phyloP scores from a whole-genome alignment of 2,113 vertebrate species.

The Anser brachyrhynchus region DNA sequence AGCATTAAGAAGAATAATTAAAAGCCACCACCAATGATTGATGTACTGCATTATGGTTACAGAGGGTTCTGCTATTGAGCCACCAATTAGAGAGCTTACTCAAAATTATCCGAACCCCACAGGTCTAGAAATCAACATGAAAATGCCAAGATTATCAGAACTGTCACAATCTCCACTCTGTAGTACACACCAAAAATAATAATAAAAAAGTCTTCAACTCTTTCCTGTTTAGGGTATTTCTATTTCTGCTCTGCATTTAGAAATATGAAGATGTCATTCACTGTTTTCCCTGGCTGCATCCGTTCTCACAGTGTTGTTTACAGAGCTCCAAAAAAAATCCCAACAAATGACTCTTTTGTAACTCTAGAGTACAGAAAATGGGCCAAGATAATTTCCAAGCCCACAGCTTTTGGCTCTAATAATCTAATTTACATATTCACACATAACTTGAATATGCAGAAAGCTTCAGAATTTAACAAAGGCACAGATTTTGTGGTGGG shows the following conservation, averaged over 20 bases:
- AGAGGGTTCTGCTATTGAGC: neutral
- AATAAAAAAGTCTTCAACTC: neutral
- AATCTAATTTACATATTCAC: neutral
- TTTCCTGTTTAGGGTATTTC: neutral
- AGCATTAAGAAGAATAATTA: neutral
- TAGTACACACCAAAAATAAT: fast-evolving
- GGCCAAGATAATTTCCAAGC: neutral
- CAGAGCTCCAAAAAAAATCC: neutral
- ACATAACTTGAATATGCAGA: neutral
- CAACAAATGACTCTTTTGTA: neutral
- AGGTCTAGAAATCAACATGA: neutral
- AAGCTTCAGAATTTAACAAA: neutral
- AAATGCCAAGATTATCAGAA: neutral
- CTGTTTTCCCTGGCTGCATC: neutral
- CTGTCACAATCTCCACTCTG: neutral
- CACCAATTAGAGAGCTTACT: neutral
- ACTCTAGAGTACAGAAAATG: neutral
- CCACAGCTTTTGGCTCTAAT: neutral
- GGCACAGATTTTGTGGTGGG: neutral
- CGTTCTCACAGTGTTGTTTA: neutral
- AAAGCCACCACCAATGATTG: neutral
- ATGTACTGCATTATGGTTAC: neutral
- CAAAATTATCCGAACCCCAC: neutral
- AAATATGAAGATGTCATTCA: neutral
- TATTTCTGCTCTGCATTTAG: neutral